These are phyloP conservation scores for Brachyalestes nurse DNA, from an alignment of 2,797 vertebrate genomes.

Conservation along the genomic window DNA sequence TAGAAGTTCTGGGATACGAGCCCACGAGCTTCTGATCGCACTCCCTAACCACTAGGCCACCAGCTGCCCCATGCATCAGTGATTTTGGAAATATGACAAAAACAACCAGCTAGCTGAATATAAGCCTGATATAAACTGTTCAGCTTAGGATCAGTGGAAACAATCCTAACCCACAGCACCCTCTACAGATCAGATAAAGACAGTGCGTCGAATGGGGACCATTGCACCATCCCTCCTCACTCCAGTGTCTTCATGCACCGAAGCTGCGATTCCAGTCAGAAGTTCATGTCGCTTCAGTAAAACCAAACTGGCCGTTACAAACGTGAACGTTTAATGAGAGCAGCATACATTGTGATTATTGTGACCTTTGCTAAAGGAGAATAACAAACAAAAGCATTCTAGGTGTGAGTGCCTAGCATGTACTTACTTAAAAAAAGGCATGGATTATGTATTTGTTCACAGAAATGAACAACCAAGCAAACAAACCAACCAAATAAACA, in stretches of 20 bases:
- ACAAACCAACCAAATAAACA: slow-evolving; percentile 49
- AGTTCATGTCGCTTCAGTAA: neutral
- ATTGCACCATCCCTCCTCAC: no score
- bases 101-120: slow-evolving; percentile 18
- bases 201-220: neutral
- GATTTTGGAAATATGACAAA: slow-evolving; percentile 23
- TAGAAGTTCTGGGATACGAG: no score
- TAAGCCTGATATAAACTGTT: slow-evolving; percentile 13
- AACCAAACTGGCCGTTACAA: slow-evolving; percentile 68
- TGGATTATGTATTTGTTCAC: slow-evolving; percentile 31
- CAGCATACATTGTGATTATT: slow-evolving; percentile 86
- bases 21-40: no score
- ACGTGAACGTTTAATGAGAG: slow-evolving; percentile 94
- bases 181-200: slow-evolving; percentile 31
- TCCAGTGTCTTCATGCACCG: no score
- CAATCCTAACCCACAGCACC: slow-evolving; percentile 11
- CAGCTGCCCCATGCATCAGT: neutral
- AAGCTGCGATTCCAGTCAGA: neutral
- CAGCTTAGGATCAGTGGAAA: neutral
- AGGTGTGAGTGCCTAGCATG: slow-evolving; percentile 73
- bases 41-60: no score
- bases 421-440: slow-evolving; percentile 65
- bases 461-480: slow-evolving; percentile 41
- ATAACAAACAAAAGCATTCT: slow-evolving; percentile 65
- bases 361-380: slow-evolving; percentile 84